Evolutionary conservation across 1,140 invertebrate genomes (phyloP).

Genomic region (Spodoptera frugiperda): DNA sequence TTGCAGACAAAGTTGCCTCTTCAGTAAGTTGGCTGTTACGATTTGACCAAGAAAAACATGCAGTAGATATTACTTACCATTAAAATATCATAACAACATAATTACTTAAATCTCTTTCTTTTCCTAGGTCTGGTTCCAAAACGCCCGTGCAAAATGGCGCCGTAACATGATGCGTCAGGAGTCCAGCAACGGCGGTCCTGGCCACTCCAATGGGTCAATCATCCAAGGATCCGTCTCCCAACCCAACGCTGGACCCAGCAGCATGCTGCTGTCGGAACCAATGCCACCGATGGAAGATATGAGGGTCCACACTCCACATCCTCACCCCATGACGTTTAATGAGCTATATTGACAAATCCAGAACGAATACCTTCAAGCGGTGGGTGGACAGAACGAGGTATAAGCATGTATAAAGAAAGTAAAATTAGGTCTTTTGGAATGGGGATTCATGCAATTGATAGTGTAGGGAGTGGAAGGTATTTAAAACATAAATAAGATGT

Average conservation of each 20-base stretch:
- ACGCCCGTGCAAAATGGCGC: conserved; percentile 98
- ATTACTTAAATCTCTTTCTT: not conserved
- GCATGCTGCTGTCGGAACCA: conserved; percentile 66
- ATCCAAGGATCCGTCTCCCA: conserved; percentile 53
- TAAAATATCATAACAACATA: too few species aligned
- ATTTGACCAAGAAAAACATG: too few species aligned
- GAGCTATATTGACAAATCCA: conserved; percentile 74
- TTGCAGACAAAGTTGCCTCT: too few species aligned
- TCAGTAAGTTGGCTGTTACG: too few species aligned
- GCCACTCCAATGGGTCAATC: conserved; percentile 61
- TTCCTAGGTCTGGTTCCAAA: conserved; percentile 98
- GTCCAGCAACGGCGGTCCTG: conserved; percentile 71
- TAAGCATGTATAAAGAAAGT: not conserved
- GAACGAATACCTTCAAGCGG: not conserved
- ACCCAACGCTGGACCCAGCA: conserved; percentile 55
- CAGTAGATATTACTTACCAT: too few species aligned
- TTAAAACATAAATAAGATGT: too few species aligned
- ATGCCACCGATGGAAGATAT: conserved; percentile 73
- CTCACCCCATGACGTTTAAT: conserved; percentile 68
- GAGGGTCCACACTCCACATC: conserved; percentile 74
- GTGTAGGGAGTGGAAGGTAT: too few species aligned
- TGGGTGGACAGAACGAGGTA: not conserved
- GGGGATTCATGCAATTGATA: too few species aligned
- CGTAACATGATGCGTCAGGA: conserved; percentile 94
- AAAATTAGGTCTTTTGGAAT: too few species aligned